These are phyloP conservation scores for Ophioderma brevispina DNA, from an alignment of 35 echinoderm and acorn worm genomes.

Conservation along the genomic window DNA sequence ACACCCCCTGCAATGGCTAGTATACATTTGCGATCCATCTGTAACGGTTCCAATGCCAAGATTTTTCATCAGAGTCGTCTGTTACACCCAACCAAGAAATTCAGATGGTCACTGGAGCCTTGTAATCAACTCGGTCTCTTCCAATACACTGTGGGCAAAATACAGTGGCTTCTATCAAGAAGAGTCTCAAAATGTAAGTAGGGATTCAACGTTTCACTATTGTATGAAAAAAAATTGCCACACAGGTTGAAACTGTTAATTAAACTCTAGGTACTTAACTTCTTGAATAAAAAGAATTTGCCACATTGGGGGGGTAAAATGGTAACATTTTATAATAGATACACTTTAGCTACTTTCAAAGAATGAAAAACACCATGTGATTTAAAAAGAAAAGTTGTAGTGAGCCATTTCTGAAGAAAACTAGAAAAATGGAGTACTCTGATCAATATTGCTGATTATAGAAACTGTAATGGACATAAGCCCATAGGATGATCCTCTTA, in stretches of 20 bases:
- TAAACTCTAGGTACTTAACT: too few species aligned
- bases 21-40: conserved; percentile 37
- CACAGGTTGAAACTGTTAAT: too few species aligned
- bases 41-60: neutral
- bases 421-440: too few species aligned
- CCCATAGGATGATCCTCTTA: neutral
- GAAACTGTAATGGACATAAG: neutral
- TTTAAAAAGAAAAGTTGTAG: too few species aligned
- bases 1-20: conserved; percentile 51
- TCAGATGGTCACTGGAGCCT: conserved; percentile 3
- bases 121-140: conserved; percentile 24
- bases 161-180: neutral
- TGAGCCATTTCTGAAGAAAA: too few species aligned
- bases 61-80: neutral
- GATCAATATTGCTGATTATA: neutral
- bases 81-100: neutral
- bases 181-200: neutral
- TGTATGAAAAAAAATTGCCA: too few species aligned
- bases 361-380: too few species aligned
- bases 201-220: too few species aligned
- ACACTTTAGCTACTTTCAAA: too few species aligned
- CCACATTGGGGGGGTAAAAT: too few species aligned
- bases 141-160: conserved; percentile 2
- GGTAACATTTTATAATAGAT: too few species aligned
- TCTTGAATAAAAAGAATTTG: too few species aligned